These are phyloP conservation scores for Rhagium mordax DNA, from an alignment of 2,888 invertebrate species.

Conservation along the genomic window DNA sequence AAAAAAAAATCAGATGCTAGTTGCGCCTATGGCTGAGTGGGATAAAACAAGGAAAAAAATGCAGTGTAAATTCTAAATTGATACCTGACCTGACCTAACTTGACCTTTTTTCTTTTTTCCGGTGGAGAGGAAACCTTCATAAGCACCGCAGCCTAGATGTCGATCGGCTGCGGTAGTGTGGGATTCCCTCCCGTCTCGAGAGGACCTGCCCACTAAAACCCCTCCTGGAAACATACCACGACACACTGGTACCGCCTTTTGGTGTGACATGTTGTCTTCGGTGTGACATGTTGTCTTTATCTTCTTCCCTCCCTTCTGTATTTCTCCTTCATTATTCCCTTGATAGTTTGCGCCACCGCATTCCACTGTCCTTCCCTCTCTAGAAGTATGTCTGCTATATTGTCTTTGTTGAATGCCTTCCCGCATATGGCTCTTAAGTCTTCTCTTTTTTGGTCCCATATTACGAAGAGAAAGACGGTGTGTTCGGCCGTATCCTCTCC, in stretches of 20 bases:
- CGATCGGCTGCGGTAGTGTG: no score
- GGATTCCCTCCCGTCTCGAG: no score
- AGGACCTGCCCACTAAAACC: conserved; percentile 26
- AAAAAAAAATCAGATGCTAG: no score
- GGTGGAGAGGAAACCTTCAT: no score
- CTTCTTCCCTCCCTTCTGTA: not conserved
- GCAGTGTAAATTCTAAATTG: no score
- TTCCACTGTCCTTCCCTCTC: not conserved
- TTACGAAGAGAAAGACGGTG: not conserved
- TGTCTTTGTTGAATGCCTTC: not conserved
- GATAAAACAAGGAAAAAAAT: no score
- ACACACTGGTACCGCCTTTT: not conserved
- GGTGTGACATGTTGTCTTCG: no score
- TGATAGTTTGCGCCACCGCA: not conserved
- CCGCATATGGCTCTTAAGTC: not conserved
- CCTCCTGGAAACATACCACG: not conserved
- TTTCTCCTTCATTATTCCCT: not conserved
- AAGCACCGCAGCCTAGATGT: no score
- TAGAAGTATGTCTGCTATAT: not conserved
- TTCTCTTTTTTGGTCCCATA: not conserved
- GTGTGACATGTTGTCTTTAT: not conserved
- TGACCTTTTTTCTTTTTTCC: no score
- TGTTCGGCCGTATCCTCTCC: not conserved
- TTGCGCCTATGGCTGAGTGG: no score
- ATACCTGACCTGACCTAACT: no score